These are phyloP conservation scores for Eretmochelys imbricata DNA, from an alignment of 2,113 vertebrate species.

Conservation along the genomic window DNA sequence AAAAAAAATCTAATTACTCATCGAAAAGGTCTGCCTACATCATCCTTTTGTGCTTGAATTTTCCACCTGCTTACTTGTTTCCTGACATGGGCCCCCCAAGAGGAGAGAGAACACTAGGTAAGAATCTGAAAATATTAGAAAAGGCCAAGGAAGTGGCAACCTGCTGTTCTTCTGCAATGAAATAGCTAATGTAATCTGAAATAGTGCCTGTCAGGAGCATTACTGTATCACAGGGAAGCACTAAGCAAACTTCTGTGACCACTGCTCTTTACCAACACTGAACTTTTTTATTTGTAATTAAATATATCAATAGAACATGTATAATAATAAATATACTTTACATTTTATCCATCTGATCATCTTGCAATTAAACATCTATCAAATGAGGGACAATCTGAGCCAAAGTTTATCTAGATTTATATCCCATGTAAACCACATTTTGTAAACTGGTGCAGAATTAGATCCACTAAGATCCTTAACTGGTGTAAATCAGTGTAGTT, in stretches of 20 bases:
- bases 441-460: neutral
- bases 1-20: constrained; percentile 52
- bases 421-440: neutral
- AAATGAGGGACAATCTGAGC: neutral
- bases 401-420: neutral
- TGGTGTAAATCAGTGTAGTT: neutral
- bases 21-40: constrained; percentile 29
- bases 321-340: neutral
- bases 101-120: neutral
- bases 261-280: neutral
- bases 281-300: neutral
- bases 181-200: constrained; percentile 29
- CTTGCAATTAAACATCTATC: neutral
- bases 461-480: neutral
- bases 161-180: constrained; percentile 24
- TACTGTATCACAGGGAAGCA: neutral
- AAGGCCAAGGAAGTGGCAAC: constrained; percentile 43
- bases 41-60: constrained; percentile 33
- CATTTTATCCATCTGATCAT: neutral
- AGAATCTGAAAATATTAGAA: constrained; percentile 14
- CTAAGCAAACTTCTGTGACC: neutral
- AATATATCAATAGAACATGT: neutral
- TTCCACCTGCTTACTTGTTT: constrained; percentile 57
- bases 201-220: neutral
- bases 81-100: constrained; percentile 35